Evolutionary conservation across 2,113 vertebrate species (phyloP).

Genomic region (Ascaphus truei): DNA sequence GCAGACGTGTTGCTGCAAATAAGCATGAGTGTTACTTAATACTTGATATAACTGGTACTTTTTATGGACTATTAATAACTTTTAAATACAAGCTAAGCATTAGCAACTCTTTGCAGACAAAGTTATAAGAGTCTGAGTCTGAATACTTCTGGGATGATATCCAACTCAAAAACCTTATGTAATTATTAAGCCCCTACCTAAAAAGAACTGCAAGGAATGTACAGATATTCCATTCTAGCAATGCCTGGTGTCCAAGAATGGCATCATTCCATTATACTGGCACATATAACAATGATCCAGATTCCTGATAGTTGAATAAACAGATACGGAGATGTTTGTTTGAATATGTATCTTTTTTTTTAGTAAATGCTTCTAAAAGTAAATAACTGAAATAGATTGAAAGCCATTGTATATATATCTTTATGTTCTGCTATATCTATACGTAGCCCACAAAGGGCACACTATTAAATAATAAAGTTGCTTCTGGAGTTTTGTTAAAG

Average conservation of each 20-base stretch:
- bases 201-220: not conserved
- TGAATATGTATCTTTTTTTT: too few species aligned
- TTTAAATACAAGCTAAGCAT: slow-evolving; percentile 37
- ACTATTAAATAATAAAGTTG: too few species aligned
- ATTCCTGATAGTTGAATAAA: too few species aligned
- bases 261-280: too few species aligned
- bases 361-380: too few species aligned
- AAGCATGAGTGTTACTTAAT: slow-evolving; percentile 37
- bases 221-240: not conserved
- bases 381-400: too few species aligned
- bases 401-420: too few species aligned
- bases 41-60: slow-evolving; percentile 37
- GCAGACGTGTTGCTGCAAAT: slow-evolving; percentile 35
- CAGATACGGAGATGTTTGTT: too few species aligned
- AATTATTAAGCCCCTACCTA: slow-evolving; percentile 9
- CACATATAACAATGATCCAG: too few species aligned
- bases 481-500: too few species aligned
- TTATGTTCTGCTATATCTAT: too few species aligned
- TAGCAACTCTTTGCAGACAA: slow-evolving; percentile 36
- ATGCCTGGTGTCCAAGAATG: not conserved
- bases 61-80: slow-evolving; percentile 38
- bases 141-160: slow-evolving; percentile 27
- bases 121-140: slow-evolving; percentile 33
- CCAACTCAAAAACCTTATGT: slow-evolving; percentile 26
- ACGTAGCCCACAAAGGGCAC: too few species aligned